Conservation (phyloP, 2,888 invertebrate genomes). For the Clepsis dumicolana region DNA sequence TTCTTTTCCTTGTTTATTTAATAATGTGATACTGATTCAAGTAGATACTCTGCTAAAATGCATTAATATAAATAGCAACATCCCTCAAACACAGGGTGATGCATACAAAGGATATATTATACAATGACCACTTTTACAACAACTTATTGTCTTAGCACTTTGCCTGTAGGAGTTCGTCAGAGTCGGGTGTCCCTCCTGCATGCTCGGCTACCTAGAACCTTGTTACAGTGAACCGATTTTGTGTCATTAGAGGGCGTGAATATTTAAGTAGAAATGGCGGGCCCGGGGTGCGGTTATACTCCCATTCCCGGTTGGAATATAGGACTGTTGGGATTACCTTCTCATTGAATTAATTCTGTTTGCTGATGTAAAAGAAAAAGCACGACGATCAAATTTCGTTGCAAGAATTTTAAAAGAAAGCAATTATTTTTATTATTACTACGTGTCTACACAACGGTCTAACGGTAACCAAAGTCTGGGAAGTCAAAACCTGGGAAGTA, state of each 20-base stretch:
- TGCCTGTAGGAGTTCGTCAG: constrained; percentile 41
- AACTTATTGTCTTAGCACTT: constrained; percentile 23
- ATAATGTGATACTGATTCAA: neutral
- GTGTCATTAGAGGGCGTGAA: constrained; percentile 83
- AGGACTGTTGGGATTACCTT: constrained; percentile 74
- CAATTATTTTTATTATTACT: neutral
- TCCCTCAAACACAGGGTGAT: constrained; percentile 24
- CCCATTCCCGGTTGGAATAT: constrained; percentile 68
- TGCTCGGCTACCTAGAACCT: constrained; percentile 63
- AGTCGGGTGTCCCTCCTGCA: constrained; percentile 52
- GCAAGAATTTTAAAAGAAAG: constrained; percentile 30
- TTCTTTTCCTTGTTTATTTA: neutral
- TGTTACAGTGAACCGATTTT: constrained; percentile 70
- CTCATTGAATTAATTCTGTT: constrained; percentile 77
- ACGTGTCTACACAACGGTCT: neutral
- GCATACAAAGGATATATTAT: constrained; percentile 43
- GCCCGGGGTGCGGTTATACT: constrained; percentile 65
- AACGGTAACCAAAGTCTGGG: neutral
- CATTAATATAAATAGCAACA: constrained; percentile 33
- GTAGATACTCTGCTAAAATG: neutral
- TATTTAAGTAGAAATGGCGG: constrained; percentile 78
- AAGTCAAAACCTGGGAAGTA: neutral
- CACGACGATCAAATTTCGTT: constrained; percentile 57
- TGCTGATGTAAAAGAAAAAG: constrained; percentile 71
- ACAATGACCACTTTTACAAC: constrained; percentile 44